Evolutionary conservation across 2,113 vertebrate species (phyloP).

Genomic region (Climacteris rufus): DNA sequence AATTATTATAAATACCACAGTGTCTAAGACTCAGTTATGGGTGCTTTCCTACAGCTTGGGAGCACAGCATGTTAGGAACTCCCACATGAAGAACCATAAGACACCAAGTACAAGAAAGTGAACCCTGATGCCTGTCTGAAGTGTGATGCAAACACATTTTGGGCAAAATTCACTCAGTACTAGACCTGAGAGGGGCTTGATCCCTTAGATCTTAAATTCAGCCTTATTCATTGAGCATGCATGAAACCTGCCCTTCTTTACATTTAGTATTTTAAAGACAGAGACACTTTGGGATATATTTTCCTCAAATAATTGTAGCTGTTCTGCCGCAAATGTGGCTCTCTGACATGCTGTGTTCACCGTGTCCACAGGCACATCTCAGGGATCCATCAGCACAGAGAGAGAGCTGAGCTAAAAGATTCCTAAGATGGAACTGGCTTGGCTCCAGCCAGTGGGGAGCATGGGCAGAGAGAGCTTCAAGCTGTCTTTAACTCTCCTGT

Average conservation of each 20-base stretch:
- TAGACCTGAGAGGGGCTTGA: neutral
- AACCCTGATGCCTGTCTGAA: neutral
- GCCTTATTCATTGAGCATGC: neutral
- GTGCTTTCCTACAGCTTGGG: neutral
- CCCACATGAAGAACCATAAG: neutral
- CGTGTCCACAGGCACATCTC: neutral
- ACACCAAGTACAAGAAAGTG: neutral
- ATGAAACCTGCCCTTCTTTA: neutral
- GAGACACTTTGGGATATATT: neutral
- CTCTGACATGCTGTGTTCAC: neutral
- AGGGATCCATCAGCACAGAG: neutral
- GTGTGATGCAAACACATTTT: neutral
- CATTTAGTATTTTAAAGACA: neutral
- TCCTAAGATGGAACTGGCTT: neutral
- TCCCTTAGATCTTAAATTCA: neutral
- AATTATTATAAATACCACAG: neutral
- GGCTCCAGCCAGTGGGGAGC: neutral
- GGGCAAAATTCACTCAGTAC: neutral
- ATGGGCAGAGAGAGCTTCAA: neutral
- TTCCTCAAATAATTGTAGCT: neutral
- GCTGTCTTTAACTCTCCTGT: neutral
- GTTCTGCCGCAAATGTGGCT: neutral
- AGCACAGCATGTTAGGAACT: neutral
- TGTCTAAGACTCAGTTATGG: neutral
- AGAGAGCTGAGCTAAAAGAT: neutral